A percentile compares a stretch with the other conserved stretches of the same genome.
Evolutionary conservation across 2,888 invertebrate genomes (phyloP).

Genomic region (Caenorhabditis sp.): DNA sequence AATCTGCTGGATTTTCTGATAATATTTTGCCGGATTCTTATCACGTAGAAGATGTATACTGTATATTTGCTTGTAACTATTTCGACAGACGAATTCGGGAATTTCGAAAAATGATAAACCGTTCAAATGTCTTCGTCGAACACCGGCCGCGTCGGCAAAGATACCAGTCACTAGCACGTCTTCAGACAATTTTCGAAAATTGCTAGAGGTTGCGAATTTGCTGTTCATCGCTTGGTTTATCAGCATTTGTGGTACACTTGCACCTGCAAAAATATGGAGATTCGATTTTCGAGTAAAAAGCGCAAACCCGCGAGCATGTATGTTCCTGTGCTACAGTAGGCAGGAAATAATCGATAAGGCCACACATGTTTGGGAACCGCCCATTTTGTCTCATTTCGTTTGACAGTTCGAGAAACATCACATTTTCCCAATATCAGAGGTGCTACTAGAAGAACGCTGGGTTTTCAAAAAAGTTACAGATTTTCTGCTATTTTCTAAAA

Average conservation of each 20-base stretch:
- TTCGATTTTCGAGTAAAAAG: not conserved
- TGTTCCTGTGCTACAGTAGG: constrained; percentile 49
- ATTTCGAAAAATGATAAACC: constrained; percentile 45
- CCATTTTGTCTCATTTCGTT: constrained; percentile 46
- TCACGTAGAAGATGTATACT: constrained; percentile 40
- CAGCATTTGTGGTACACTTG: constrained; percentile 30
- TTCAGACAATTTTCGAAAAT: constrained; percentile 48
- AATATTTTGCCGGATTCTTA: constrained; percentile 38
- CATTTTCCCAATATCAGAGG: constrained; percentile 47
- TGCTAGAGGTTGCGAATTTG: constrained; percentile 36
- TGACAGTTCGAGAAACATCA: constrained; percentile 36
- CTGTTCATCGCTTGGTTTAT: constrained; percentile 31
- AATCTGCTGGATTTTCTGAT: constrained; percentile 30
- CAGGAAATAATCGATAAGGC: constrained; percentile 28
- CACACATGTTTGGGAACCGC: constrained; percentile 43
- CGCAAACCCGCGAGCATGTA: constrained; percentile 37
- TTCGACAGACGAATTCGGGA: constrained; percentile 45
- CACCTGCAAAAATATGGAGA: constrained; percentile 10
- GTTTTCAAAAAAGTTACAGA: too few species aligned
- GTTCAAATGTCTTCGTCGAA: constrained; percentile 34
- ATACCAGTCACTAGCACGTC: constrained; percentile 53
- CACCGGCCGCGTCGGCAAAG: constrained; percentile 38
- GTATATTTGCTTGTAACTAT: constrained; percentile 35
- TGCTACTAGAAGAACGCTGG: too few species aligned
- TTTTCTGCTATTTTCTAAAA: too few species aligned